Percentiles rank a stretch among this genome's conserved stretches.
Evolutionary conservation across 2,113 vertebrate species (phyloP).

Genomic region (Fregata magnificens): DNA sequence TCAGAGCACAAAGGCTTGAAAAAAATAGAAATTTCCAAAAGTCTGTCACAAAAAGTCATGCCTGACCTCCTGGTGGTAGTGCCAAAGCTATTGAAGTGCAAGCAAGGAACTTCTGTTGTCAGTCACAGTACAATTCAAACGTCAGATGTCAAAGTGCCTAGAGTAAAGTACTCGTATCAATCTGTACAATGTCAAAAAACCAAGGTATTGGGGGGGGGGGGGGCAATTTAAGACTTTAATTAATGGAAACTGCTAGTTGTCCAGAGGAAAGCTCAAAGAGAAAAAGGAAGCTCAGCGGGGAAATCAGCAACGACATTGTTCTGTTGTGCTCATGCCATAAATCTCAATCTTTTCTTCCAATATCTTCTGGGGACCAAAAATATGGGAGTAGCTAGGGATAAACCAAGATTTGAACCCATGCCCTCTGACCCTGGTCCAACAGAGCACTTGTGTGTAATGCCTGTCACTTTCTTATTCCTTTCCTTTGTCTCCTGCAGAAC

Average conservation of each 20-base stretch:
- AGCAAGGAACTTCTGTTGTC: too few species aligned
- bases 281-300: neutral
- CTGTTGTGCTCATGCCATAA: neutral
- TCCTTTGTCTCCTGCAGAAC: neutral
- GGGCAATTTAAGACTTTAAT: neutral
- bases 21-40: too few species aligned
- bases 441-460: neutral
- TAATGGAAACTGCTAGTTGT: neutral
- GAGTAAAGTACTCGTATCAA: too few species aligned
- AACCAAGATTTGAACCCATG: neutral
- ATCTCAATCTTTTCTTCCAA: neutral
- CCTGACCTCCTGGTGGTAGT: too few species aligned
- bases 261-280: neutral
- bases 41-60: too few species aligned
- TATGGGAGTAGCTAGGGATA: neutral
- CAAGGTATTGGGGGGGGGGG: neutral
- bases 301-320: neutral
- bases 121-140: too few species aligned
- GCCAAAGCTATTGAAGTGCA: too few species aligned
- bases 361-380: neutral
- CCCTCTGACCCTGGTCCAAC: neutral
- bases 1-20: too few species aligned
- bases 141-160: too few species aligned
- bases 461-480: neutral
- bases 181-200: neutral